These are phyloP conservation scores for Drosophila nr. perissopoda DNA, from an alignment of 2,888 invertebrate genomes.

Conservation along the genomic window DNA sequence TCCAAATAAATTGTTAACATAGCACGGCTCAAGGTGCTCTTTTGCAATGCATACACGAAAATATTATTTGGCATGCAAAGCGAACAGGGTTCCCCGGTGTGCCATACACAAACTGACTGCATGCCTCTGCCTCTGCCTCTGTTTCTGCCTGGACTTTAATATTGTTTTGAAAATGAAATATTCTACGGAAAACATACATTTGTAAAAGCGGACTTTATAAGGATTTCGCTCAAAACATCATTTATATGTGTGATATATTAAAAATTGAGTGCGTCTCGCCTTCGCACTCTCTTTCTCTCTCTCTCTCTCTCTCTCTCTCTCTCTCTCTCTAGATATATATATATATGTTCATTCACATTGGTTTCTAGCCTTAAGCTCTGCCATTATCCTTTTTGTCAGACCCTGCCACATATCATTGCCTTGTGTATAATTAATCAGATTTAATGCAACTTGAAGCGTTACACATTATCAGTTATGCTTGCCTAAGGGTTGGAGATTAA, in stretches of 20 bases:
- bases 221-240: background rate
- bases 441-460: conserved; percentile 51
- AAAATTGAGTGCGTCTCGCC: background rate
- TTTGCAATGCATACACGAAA: background rate
- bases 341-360: background rate
- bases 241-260: background rate
- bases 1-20: background rate
- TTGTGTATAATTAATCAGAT: conserved; percentile 65
- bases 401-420: conserved; percentile 38
- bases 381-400: background rate
- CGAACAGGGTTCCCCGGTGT: background rate
- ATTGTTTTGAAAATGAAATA: conserved; percentile 13
- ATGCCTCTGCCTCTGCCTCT: background rate
- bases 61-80: background rate
- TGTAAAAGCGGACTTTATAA: background rate
- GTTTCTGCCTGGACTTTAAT: conserved; percentile 1
- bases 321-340: too few species aligned
- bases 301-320: background rate
- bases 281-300: background rate
- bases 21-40: background rate
- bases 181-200: background rate
- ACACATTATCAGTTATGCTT: conserved; percentile 35
- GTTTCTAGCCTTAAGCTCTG: background rate
- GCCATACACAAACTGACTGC: background rate
- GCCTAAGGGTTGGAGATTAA: background rate